Evolutionary conservation across 2,888 invertebrate species (phyloP), one percentile per base, ranked within the genome.

Genomic region (Drosophila recens): DNA sequence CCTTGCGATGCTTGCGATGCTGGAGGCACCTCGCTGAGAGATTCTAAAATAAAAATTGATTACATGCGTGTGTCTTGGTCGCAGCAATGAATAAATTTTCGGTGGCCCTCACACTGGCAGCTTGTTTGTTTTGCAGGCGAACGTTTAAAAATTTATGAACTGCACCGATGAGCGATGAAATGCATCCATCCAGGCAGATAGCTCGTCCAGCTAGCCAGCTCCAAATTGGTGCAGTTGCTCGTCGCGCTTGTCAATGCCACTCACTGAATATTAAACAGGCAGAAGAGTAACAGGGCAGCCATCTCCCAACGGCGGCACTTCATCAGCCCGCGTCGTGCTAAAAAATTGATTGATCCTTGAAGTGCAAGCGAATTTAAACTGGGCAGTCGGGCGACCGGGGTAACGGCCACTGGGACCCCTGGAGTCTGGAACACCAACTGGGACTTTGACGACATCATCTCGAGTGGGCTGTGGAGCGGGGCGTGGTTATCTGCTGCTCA

Each of bases 321-420:
- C 87, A 83, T 86, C 88, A 88, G 73, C 58, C 45, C 56, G 75
- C 63, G 67, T 64, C 63, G 81, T 80, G 86, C 86, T 88, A 85
- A 88, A 88, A 87, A 83, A 86, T 86, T 88, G 85, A 88, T 88
- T 85, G 85, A 85, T 85, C 86, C 85, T 85, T 78, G 67, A 76
- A 75, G 78, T 70, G 72, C 75, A 71, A 52, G 56, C 65, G 68
- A 59, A 63, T 67, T 30, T 30, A 30, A 30, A 8, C 30, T 2
- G 53, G 49, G 67, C 11, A 9, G 48, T 15, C 13, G 15, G 20
- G 59, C 10, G 46, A 11, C 36, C 46, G 23, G 23, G 23, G 23
- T 0, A 23, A 23, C 23, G 33, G 20, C 11, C 8, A 38, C 17
- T 27, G 17, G 40, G 15, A 17, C 11, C 38, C 9, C 11, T 34